Evolutionary conservation across 2,113 vertebrate species (phyloP), one percentile per base, ranked within the genome.

Genomic region (Lonchura striata): DNA sequence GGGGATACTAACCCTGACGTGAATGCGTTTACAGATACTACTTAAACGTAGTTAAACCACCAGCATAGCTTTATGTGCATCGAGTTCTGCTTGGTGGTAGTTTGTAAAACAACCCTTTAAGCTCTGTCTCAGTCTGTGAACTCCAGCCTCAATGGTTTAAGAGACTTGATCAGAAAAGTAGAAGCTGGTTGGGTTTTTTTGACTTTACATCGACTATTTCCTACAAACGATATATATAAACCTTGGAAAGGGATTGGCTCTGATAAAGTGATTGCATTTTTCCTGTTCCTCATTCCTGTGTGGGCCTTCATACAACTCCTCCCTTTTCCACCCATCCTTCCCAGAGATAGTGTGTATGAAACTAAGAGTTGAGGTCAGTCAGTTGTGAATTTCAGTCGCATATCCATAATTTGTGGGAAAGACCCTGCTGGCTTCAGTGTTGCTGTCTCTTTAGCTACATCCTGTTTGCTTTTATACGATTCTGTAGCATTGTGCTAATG

Each of bases 271-370:
- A 80, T 83, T 90, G 64, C 80, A 71, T 84, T 96, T 94, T 96
- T 95, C 94, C 92, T 97, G 94, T 97, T 96, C 96, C 96, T 97
- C 90, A 90, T 94, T 95, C 93, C 85, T 95, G 35, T 49, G 9
- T 15, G 31, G 90, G 60, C 93, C 90, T 92, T 82, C 33, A 21
- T 28, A 8, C 78, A 68, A 23, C 61, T 90, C 46, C 92, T 96
- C 56, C 88, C 76, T 83, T 63, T 90, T 74, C 82, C 92, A 92
- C 82, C 64, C 71, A 66, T 78, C 56, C 37, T 85, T 27, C 18
- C 21, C 79, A 1, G 11, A 49, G 35, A 31, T 3, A 53, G 9
- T 4, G 15, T 64, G 23, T 54, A 7, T 69, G 66, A 72, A 89
- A 70, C 42, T 5, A 46, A 13, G 63, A 35, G 37, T 4, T 80